These are phyloP conservation scores for Cerastoderma edule DNA, from an alignment of 2,888 invertebrate genomes.

Conservation along the genomic window DNA sequence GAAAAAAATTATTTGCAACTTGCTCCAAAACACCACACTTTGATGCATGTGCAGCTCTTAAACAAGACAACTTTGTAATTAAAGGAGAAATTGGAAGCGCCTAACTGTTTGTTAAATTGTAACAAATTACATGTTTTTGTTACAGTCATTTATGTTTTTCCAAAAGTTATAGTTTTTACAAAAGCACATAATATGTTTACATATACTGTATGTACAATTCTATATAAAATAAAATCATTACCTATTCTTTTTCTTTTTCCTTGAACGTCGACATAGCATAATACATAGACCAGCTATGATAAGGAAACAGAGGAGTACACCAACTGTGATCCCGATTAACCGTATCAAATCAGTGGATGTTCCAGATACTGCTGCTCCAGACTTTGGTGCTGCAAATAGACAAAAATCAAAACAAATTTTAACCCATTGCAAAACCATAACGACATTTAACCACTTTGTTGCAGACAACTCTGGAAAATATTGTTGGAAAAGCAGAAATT, in stretches of 20 bases:
- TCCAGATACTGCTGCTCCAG: constrained; percentile 6
- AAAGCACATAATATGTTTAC: no score
- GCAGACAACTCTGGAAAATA: neutral
- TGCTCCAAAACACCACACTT: no score
- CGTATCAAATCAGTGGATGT: neutral
- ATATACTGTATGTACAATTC: no score
- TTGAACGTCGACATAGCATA: constrained; percentile 34
- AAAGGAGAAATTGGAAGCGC: no score
- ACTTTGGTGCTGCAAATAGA: constrained; percentile 16
- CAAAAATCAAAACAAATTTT: neutral
- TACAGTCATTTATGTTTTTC: no score
- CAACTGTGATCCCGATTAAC: constrained; percentile 46
- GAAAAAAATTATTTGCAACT: no score
- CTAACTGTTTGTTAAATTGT: no score
- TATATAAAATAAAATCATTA: no score
- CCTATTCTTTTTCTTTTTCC: constrained; percentile 35
- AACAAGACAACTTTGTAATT: no score
- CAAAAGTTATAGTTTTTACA: no score
- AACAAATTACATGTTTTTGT: no score
- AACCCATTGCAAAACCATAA: neutral
- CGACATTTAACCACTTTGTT: neutral
- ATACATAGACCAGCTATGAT: constrained; percentile 31
- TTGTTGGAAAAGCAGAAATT: constrained; percentile 20
- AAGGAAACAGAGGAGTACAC: constrained; percentile 33
- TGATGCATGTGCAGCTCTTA: no score